Evolutionary conservation across 1,140 invertebrate genomes (phyloP), one percentile per base, ranked within the genome.

Genomic region (Hypothenemus hampei): DNA sequence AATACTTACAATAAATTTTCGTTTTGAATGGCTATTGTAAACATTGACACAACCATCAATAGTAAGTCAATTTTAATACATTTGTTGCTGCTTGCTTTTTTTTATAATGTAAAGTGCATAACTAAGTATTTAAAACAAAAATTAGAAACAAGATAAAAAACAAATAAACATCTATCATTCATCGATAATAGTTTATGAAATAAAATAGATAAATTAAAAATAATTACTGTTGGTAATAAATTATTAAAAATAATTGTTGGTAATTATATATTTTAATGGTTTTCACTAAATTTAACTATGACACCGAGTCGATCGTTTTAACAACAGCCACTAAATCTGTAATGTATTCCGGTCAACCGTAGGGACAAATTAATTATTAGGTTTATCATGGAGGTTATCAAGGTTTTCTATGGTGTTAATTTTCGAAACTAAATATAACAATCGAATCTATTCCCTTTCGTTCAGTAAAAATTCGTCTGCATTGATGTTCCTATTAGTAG

Each of bases 231-330:
- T n/a, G n/a, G n/a, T n/a, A n/a, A 37, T 37, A 37, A 45, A 45
- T 45, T n/a, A 45, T 10, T 45, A 29, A 45, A 19, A 29, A 45
- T 45, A 19, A 45, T 45, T 21, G 1, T 21, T 36, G 3, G 15
- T 10, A 29, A 18, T 19, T 36, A 36, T 48, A 36, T 48, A 48
- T 7, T 48, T 48, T 48, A 45, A 48, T 48, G 46, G 18, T 3
- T 11, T n/a, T 21, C 33, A 35, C 29, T 48, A 48, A 48, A 48
- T 48, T 48, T 48, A 35, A 35, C 16, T 48, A 23, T 48, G 46
- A 48, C 31, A 48, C 22, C n/a, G n/a, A 48, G 20, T 7, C n/a
- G 29, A 45, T 45, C 22, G 22, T 4, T 45, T 45, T 29, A 45
- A 21, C 43, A 29, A 48, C 36, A 48, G 7, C 46, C 31, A 48